Percentiles rank a stretch among this genome's conserved stretches.
Evolutionary conservation across 2,888 invertebrate species (phyloP).

Genomic region (Noctua pronuba): DNA sequence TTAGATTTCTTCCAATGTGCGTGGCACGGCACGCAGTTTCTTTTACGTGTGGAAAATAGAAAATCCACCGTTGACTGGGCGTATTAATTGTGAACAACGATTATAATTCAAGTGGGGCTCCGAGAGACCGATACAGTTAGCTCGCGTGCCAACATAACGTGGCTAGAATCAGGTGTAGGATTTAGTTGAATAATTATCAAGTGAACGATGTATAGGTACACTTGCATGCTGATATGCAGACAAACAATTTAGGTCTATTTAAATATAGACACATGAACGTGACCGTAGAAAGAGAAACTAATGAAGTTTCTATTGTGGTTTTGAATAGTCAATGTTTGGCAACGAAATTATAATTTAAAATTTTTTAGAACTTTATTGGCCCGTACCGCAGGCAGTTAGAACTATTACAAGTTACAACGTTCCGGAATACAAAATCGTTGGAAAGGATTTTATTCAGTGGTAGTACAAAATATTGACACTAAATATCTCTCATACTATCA

Average conservation of each 20-base stretch:
- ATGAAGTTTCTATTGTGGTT: slow-evolving; percentile 73
- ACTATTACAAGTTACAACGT: not conserved
- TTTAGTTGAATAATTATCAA: slow-evolving; percentile 77
- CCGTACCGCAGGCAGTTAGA: not conserved
- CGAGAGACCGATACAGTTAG: slow-evolving; percentile 87
- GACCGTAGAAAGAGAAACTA: slow-evolving; percentile 81
- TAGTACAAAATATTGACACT: not conserved
- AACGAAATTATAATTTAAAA: slow-evolving; percentile 38
- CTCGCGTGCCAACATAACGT: slow-evolving; percentile 86
- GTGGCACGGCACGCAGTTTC: slow-evolving; percentile 86
- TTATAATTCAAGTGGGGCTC: slow-evolving; percentile 87
- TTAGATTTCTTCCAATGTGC: slow-evolving; percentile 86
- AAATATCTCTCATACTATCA: not conserved
- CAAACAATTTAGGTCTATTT: slow-evolving; percentile 74
- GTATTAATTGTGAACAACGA: slow-evolving; percentile 87
- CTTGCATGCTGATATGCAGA: slow-evolving; percentile 77
- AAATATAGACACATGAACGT: slow-evolving; percentile 70
- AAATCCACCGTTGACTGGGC: slow-evolving; percentile 90
- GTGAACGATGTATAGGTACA: slow-evolving; percentile 64
- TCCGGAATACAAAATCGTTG: not conserved
- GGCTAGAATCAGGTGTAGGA: slow-evolving; percentile 83
- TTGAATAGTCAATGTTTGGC: slow-evolving; percentile 28
- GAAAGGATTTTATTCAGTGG: not conserved
- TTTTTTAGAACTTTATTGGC: not conserved
- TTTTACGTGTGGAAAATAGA: slow-evolving; percentile 91